A percentile compares a stretch with the other conserved stretches of the same genome.
phyloP scores from a whole-genome alignment of 2,113 vertebrate genomes.

The Bucco capensis region DNA sequence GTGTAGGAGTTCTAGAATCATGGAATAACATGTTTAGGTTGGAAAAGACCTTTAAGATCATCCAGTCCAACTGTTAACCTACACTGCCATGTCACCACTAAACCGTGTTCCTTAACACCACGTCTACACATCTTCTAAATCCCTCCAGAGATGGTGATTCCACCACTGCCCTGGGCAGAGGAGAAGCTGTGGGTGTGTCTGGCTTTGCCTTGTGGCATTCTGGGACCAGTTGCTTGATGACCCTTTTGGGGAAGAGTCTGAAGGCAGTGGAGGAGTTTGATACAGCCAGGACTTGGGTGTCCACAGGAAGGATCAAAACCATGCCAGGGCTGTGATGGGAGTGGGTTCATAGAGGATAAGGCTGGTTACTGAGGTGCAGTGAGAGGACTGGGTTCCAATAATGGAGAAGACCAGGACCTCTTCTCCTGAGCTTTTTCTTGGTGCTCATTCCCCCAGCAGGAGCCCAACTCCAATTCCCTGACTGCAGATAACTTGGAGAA shows the following conservation, averaged over 20 bases:
- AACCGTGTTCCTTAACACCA: neutral
- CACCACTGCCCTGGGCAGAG: neutral
- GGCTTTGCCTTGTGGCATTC: too few relatives aligned
- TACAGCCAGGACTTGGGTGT: neutral
- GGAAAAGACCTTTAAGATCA: neutral
- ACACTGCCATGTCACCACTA: neutral
- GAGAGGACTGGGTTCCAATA: neutral
- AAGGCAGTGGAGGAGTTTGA: neutral
- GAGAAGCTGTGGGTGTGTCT: too few relatives aligned
- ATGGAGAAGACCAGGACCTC: neutral
- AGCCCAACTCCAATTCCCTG: conserved; percentile 79
- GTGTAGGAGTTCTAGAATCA: neutral
- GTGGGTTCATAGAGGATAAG: neutral
- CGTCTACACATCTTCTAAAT: neutral
- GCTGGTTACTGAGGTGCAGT: neutral
- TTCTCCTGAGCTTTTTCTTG: neutral
- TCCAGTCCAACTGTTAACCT: neutral
- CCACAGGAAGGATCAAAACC: neutral
- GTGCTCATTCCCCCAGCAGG: conserved; percentile 62
- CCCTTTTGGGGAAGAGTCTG: neutral
- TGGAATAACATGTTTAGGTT: neutral
- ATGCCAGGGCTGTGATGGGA: accelerated
- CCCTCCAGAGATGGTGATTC: neutral
- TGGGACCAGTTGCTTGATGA: neutral
- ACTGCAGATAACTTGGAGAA: conserved; percentile 91